Evolutionary conservation across 2,797 vertebrate genomes (phyloP), one percentile per base, ranked within the genome.

Genomic region (Hephaestus fuliginosus): DNA sequence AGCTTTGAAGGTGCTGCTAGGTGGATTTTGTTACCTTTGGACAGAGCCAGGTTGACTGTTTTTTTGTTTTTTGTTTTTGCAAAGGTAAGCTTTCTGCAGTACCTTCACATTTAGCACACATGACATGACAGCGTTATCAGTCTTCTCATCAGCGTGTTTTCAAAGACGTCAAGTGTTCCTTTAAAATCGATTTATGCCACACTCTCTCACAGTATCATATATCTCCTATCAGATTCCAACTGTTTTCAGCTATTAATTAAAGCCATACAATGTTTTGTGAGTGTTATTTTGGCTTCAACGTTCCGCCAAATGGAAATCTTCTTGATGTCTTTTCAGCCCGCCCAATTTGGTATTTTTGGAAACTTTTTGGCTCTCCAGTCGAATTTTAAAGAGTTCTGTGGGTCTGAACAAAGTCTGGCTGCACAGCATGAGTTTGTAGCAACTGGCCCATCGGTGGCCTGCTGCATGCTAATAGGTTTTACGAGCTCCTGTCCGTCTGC

Each of bases 351-450:
- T 74, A 18, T 52, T 41, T 81, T 51, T 55, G 28, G 55, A 74
- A 62, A 71, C 56, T 30, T 67, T 33, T 74, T 22, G 22, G 4
- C 28, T 60, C 55, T 63, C 44, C 3, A 11, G 53, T 61, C 69
- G 41, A 22, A 52, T 52, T 44, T 43, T 3, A 52, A 62, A 48
- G 18, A 57, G 49, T 43, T 74, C 17, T 64, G 28, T 49, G 36
- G 13, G 12, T 52, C 43, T 81, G 11, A 75, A 60, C 25, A 41
- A 28, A 12, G 36, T 71, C 46, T 71, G 63, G 39, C 52, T 86
- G 28, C 18, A 36, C 7, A 56, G 17, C 49, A 30, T 46, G 15
- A 43, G 39, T 49, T 72, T 58, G 20, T 44, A 39, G 30, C 55
- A 72, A 36, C 20, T 14, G 43, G 46, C 44, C 49, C n/a, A 10